Evolutionary conservation across 1,140 invertebrate genomes (phyloP).

Genomic region (Drosophila jambulina): DNA sequence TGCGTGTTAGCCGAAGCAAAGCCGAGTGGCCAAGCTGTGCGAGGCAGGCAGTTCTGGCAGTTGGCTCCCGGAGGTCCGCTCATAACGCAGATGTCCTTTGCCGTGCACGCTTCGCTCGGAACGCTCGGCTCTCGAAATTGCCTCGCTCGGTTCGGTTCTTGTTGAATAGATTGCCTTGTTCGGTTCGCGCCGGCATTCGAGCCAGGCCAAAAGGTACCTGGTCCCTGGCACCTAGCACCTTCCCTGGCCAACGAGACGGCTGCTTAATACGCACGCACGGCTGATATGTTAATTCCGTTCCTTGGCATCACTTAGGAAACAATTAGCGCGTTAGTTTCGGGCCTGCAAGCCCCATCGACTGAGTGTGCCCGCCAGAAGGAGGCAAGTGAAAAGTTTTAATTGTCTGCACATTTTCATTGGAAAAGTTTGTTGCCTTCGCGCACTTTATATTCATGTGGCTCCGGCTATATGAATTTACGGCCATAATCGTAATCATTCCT

Average conservation of each 20-base stretch:
- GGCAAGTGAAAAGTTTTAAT: conserved; percentile 82
- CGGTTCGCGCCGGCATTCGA: conserved; percentile 59
- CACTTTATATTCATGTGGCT: conserved; percentile 47
- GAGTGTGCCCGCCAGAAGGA: conserved; percentile 12
- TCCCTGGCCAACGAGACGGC: conserved; percentile 12
- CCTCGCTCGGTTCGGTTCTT: conserved; percentile 12
- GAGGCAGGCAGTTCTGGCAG: conserved; percentile 30
- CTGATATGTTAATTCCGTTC: conserved; percentile 77
- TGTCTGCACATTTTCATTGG: conserved; percentile 77
- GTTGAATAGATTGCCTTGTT: conserved; percentile 17
- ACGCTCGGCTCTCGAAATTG: conserved; percentile 27
- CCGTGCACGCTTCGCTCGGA: conserved; percentile 62
- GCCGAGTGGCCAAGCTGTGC: conserved; percentile 49
- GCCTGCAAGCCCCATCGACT: conserved; percentile 21
- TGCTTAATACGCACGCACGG: conserved; percentile 66
- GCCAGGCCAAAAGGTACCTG: conserved; percentile 19
- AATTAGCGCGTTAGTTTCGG: conserved; percentile 68
- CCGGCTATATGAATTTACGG: conserved; percentile 54
- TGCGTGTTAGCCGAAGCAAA: conserved; percentile 41
- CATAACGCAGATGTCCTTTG: conserved; percentile 82
- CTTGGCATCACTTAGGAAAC: conserved; percentile 74
- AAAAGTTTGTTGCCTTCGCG: conserved; percentile 61
- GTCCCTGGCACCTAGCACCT: conserved; percentile 6
- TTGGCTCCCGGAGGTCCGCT: conserved; percentile 42
- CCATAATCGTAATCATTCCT: conserved; percentile 67